These are phyloP conservation scores for Hycleus cichorii DNA, from an alignment of 1,140 invertebrate genomes.

Conservation along the genomic window DNA sequence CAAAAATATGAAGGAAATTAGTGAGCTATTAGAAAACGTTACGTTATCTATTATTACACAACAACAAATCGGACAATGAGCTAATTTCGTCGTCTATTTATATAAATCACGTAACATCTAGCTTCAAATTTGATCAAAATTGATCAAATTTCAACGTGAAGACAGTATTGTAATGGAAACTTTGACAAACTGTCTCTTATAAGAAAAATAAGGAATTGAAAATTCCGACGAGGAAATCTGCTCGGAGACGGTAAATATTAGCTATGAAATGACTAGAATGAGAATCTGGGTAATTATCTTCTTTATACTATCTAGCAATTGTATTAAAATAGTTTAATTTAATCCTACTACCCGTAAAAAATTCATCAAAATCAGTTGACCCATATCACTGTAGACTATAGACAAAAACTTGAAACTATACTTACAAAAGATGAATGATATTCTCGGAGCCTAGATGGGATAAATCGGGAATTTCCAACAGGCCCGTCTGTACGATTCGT, in stretches of 20 bases:
- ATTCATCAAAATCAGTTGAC: background rate
- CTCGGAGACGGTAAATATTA: no score
- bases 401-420: slow-evolving; percentile 15
- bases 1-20: no score
- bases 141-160: background rate
- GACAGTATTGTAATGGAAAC: background rate
- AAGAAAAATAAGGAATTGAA: background rate
- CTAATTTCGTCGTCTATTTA: no score
- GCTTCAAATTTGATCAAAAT: no score
- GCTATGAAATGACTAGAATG: background rate
- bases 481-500: slow-evolving; percentile 48
- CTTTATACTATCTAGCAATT: no score
- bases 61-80: no score
- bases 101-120: no score
- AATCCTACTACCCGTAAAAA: background rate
- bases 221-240: background rate
- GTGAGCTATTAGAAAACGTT: no score
- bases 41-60: no score
- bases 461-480: slow-evolving; percentile 46
- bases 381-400: background rate
- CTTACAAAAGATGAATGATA: slow-evolving; percentile 54
- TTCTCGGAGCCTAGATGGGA: slow-evolving; percentile 40
- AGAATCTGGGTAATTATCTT: background rate
- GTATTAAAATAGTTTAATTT: background rate
- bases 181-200: background rate